A percentile compares a stretch with the other conserved stretches of the same genome.
These are phyloP conservation scores for Simalia tracyae DNA, from an alignment of 2,797 vertebrate species.

Conservation along the genomic window DNA sequence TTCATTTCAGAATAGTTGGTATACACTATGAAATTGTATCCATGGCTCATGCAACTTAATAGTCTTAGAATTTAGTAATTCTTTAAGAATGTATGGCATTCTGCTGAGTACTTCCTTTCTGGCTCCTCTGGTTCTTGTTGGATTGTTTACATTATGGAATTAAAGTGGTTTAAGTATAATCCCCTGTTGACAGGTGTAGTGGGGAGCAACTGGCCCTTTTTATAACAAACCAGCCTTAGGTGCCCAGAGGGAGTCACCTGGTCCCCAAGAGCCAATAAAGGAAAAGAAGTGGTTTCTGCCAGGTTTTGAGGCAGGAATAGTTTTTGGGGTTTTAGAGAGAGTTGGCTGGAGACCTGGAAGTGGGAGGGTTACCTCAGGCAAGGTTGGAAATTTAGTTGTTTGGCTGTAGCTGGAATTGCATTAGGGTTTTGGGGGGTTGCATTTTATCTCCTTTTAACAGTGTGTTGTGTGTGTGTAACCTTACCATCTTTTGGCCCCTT, in stretches of 20 bases:
- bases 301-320: background rate
- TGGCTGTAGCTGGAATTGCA: background rate
- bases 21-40: background rate
- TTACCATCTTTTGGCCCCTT: background rate
- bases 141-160: background rate
- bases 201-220: background rate
- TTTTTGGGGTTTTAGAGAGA: background rate
- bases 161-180: background rate
- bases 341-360: background rate
- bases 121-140: background rate
- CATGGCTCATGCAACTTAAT: rapidly evolving
- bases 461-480: background rate
- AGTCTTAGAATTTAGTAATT: background rate
- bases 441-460: background rate
- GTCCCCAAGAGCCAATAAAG: background rate
- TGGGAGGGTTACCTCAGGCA: background rate
- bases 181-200: background rate
- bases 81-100: background rate
- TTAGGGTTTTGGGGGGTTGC: background rate
- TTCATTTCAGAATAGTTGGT: background rate
- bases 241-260: background rate
- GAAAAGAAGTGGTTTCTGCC: background rate
- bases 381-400: background rate
- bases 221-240: background rate
- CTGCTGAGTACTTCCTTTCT: background rate